A percentile compares a stretch with the other conserved stretches of the same genome.
Evolutionary conservation across 2,888 invertebrate genomes (phyloP).

Genomic region (Nasonovia ribisnigri): DNA sequence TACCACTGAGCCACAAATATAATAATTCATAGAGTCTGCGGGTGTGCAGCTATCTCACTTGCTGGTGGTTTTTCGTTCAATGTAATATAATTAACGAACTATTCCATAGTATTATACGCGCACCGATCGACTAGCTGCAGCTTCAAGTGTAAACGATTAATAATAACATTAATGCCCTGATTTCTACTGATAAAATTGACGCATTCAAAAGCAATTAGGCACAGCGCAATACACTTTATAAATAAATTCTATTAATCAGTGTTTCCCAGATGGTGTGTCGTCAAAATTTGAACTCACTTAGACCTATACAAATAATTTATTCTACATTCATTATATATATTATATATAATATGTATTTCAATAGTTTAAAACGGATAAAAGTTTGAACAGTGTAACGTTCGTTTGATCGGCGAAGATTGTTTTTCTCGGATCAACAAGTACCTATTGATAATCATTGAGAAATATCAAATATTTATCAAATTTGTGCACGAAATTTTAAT

Average conservation of each 20-base stretch:
- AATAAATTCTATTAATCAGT: neutral
- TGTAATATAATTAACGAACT: neutral
- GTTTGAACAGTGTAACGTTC: no score
- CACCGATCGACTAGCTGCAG: neutral
- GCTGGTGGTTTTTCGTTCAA: neutral
- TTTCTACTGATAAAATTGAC: neutral
- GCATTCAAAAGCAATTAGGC: neutral
- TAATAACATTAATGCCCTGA: neutral
- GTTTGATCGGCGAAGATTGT: no score
- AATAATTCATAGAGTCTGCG: neutral
- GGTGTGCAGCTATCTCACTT: neutral
- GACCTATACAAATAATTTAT: neutral
- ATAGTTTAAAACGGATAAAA: no score
- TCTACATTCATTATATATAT: no score
- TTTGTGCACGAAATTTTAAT: no score
- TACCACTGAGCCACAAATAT: neutral
- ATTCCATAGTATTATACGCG: neutral
- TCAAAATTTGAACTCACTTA: neutral
- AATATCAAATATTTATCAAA: no score
- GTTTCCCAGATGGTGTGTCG: neutral
- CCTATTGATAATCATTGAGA: no score
- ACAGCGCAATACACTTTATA: neutral
- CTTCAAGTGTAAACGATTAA: neutral
- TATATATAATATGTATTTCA: no score
- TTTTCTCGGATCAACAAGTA: no score